Base-by-base conservation (phyloP, 1,140 invertebrate genomes). In the Lepidostoma basale region DNA sequence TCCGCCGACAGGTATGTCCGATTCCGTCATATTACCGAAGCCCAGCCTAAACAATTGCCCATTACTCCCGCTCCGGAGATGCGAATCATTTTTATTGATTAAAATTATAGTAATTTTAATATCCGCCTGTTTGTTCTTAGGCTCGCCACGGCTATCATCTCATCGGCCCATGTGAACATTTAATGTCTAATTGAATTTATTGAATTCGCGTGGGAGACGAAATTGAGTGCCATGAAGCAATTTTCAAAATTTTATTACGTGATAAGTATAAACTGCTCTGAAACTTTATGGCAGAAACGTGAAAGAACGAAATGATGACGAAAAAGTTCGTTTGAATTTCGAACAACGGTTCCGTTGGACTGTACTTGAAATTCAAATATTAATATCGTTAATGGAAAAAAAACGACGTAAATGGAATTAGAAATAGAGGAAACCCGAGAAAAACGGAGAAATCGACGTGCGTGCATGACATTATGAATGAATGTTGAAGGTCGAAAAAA, bases 1-100 rank as follows among this genome's bases (percentile, higher is more conserved):
- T 45, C 18, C 42, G 18, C 3, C 49, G 12, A 54, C 16, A 9
- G 5, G 54, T 39, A 54, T n/a, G 20, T 39, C 20, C 33, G 33
- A 59, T 59, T 56, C 59, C 16, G 40, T 18, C 23, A 45, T 45
- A 44, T 45, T 49, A 20, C 28, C 49, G n/a, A 16, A 39, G 23
- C 25, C 33, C 22, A 36, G 30, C 20, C 36, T 30, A 28, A 66
- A 66, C 63, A 66, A 66, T 66, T 36, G 40, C 8, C 63, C 39
- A 66, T 66, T 54, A 66, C 52, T 54, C 18, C n/a, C 14, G 2
- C 28, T n/a, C 30, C 16, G 4, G 25, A 64, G 62, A 66, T 66
- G 20, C 63, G 54, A 58, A 66, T 66, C 63, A 66, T 58, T 58
- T 66, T 66, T 66, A 66, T 66, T 66, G 63, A 66, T 66, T 66